A percentile compares a stretch with the other conserved stretches of the same genome.
These are phyloP conservation scores for Lutjanus erythropterus DNA, from an alignment of 2,113 vertebrate species.

Conservation along the genomic window DNA sequence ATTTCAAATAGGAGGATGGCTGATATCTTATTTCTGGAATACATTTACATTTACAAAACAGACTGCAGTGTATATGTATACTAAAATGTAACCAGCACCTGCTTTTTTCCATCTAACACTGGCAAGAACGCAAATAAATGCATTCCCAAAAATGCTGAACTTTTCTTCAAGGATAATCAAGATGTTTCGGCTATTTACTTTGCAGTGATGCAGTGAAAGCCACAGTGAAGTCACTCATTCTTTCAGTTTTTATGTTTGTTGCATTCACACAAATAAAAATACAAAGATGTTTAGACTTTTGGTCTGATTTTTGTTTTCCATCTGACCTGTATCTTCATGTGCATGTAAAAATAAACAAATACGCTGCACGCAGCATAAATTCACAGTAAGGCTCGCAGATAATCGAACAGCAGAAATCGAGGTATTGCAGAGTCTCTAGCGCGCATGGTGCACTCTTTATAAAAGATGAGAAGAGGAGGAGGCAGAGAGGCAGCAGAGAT, in stretches of 20 bases:
- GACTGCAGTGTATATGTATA: neutral
- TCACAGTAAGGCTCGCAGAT: neutral
- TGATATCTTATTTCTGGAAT: neutral
- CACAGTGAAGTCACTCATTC: neutral
- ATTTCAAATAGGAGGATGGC: neutral
- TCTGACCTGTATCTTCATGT: neutral
- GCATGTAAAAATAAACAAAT: neutral
- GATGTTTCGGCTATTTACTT: slow-evolving; percentile 1
- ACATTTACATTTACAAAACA: neutral
- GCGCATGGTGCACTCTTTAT: slow-evolving; percentile 18
- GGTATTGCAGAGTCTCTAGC: slow-evolving; percentile 20
- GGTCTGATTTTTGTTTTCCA: neutral
- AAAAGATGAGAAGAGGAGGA: slow-evolving; percentile 34
- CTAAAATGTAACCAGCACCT: slow-evolving; percentile 2
- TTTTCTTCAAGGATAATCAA: slow-evolving; percentile 30
- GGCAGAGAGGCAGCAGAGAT: slow-evolving; percentile 36
- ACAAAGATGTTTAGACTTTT: neutral
- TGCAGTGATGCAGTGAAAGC: slow-evolving; percentile 27
- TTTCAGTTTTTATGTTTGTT: no score
- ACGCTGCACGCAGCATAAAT: slow-evolving; percentile 1
- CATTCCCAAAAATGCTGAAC: slow-evolving; percentile 24
- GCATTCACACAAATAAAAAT: no score
- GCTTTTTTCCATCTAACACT: neutral
- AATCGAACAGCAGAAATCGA: neutral
- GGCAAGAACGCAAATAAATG: neutral